Evolutionary conservation across 2,888 invertebrate genomes (phyloP), one percentile per base, ranked within the genome.

Genomic region (Helobdella robusta): DNA sequence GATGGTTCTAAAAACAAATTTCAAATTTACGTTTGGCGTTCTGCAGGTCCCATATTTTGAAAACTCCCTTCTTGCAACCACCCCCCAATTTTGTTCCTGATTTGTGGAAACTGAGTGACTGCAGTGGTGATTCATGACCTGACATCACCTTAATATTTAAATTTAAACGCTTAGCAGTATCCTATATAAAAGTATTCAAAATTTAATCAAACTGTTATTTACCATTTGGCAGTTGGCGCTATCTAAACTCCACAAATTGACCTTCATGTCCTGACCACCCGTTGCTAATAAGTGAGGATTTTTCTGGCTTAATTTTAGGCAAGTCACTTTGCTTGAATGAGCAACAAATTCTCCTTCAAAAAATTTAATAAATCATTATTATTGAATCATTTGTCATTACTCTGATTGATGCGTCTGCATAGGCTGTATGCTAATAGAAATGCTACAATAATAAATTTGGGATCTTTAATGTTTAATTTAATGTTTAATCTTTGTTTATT

Each of bases 201-300:
- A 15, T 40, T 15, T 40, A 15, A n/a, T 11, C n/a, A 15, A 40
- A 48, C n/a, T 48, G 25, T n/a, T 25, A 58, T 44, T 44, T 23
- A 66, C 67, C 67, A 64, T 36, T 18, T 63, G 67, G 32, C 60
- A 65, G 32, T 67, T 64, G 44, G 67, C 58, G 36, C 46, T 59
- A 40, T 52, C 36, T 15, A 67, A 34, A 5, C 59, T 23, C 67
- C 67, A 67, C 2, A 67, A 28, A 25, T 67, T 64, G 18, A 67
- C 59, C 30, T 60, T 59, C 28, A 25, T 56, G 50, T 67, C 67
- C 25, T 50, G 46, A 6, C 67, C 67, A 36, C 67, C 67, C 3
- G 59, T 64, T 20, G 59, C 64, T 54, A 67, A 23, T 32, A 67
- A 20, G 50, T 35, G 46, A 11, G 34, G 32, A 2, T 60, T 40